Evolutionary conservation across 2,113 vertebrate species (phyloP).

Genomic region (Hypanus sabinus): DNA sequence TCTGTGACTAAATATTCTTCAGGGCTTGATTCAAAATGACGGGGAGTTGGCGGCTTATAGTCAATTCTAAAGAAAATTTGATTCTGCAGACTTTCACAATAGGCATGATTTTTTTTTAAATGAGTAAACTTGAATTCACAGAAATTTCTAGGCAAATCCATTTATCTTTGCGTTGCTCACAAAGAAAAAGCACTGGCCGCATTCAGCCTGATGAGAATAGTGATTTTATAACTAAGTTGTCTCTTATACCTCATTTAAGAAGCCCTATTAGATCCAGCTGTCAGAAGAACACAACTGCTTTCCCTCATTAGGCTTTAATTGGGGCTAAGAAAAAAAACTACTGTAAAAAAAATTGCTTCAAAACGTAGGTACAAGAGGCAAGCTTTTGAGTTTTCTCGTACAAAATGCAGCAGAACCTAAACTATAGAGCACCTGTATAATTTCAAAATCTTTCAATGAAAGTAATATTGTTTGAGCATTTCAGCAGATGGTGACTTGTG

Average conservation of each 20-base stretch:
- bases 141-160: neutral
- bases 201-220: neutral
- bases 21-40: neutral
- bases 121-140: neutral
- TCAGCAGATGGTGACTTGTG: neutral
- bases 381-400: neutral
- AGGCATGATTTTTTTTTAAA: neutral
- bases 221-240: neutral
- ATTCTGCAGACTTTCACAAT: neutral
- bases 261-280: constrained; percentile 9
- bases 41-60: neutral
- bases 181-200: too few relatives aligned
- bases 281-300: neutral
- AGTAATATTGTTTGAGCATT: neutral
- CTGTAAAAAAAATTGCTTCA: neutral
- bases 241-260: neutral
- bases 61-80: neutral
- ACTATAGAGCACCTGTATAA: neutral
- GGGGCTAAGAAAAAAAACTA: neutral
- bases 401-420: neutral
- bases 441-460: neutral
- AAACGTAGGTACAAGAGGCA: neutral
- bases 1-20: neutral
- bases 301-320: neutral
- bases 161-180: neutral